Conservation (phyloP, 2,888 invertebrate species). For the Hylaea fasciaria region DNA sequence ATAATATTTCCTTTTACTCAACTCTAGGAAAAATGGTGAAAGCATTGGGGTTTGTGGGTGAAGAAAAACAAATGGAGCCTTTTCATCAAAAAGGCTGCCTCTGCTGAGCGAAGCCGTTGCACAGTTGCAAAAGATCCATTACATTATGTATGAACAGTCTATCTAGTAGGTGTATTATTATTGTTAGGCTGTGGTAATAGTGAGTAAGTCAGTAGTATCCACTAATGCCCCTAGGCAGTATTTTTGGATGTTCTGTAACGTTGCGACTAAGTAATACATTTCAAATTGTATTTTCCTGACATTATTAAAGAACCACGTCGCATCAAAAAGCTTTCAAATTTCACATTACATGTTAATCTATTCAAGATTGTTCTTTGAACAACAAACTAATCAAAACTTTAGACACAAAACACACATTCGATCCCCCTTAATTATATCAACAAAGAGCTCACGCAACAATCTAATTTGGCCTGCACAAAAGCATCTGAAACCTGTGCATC, state of each 20-base stretch:
- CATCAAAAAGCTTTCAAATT: constrained; percentile 6
- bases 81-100: too few species aligned
- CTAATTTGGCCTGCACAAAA: constrained; percentile 57
- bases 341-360: constrained; percentile 12
- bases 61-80: constrained; percentile 5
- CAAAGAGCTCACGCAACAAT: constrained; percentile 53
- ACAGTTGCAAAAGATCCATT: too few species aligned
- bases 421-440: constrained; percentile 44
- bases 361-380: constrained; percentile 25
- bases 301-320: too few species aligned
- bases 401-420: constrained; percentile 21
- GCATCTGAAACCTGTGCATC: constrained; percentile 55
- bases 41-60: constrained; percentile 20
- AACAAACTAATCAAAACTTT: constrained; percentile 25
- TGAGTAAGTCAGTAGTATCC: too few species aligned
- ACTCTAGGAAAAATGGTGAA: constrained; percentile 44
- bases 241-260: too few species aligned
- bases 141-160: too few species aligned
- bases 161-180: too few species aligned
- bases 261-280: too few species aligned
- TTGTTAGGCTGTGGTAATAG: too few species aligned
- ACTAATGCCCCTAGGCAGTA: too few species aligned
- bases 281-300: too few species aligned
- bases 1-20: constrained; percentile 60
- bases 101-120: too few species aligned